Base-by-base conservation (phyloP, 1,140 invertebrate species). In the Ectropis grisescens region DNA sequence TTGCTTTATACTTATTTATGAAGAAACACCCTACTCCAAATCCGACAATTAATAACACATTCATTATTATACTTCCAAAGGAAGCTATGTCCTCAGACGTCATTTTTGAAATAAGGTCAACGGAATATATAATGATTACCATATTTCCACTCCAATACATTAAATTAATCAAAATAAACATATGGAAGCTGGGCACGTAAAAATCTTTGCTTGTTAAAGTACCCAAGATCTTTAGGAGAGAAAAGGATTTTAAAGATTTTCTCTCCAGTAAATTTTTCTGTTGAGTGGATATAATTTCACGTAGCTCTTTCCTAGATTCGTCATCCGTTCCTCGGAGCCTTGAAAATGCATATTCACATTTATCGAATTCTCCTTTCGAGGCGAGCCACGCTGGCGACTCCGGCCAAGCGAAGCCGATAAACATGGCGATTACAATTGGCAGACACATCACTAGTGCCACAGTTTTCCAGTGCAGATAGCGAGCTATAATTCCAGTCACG, bases 381-480 rank as follows among this genome's bases (percentile, higher is more conserved):
- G 41, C 41, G 1, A 43, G 14, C 41, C 41, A 37, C 2, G 25
- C 31, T 2, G 41, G 41, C 0, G 41, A 37, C 14, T 43, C 34
- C 6, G 41, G 41, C 34, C 34, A 43, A n/a, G 14, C 2, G 23
- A 12, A 37, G 5, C 29, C 16, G 1, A 33, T 16, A 7, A 23
- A 4, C 2, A 37, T 2, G 1, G 41, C 34, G 15, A 43, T 1
- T 7, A 33, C 1, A 2, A 33, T 36, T 7, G 41, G 41, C 5
- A 9, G 10, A 10, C 29, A 4, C 34, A 37, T 37, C 11, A 43
- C 25, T 2, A 33, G 11, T 11, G 28, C 22, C 9, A 37, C 13
- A 4, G 29, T 43, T 24, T 37, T 43, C 41, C 41, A 43, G 29
- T 43, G 30, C 1, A 37, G 9, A 23, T 33, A 43, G 16, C 30